Evolutionary conservation across 2,113 vertebrate genomes (phyloP).

Genomic region (Chrysemys picta): DNA sequence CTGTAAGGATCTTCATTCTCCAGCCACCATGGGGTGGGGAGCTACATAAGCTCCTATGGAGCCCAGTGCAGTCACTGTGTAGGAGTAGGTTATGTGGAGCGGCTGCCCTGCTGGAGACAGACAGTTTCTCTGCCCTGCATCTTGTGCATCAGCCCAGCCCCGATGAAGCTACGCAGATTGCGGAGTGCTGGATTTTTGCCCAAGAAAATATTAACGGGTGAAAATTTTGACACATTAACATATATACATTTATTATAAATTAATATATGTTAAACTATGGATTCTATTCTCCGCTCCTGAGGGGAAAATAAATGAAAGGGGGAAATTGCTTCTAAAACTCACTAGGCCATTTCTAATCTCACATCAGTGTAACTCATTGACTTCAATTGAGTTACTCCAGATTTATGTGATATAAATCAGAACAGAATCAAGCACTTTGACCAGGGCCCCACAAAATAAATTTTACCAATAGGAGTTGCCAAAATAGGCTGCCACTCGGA

Average conservation of each 20-base stretch:
- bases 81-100: background rate
- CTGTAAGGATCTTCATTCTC: background rate
- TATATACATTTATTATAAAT: background rate
- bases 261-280: background rate
- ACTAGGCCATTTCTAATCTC: background rate
- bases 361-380: background rate
- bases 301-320: background rate
- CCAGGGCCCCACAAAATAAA: background rate
- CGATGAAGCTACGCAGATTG: background rate
- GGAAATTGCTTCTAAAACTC: background rate
- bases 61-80: background rate
- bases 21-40: background rate
- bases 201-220: background rate
- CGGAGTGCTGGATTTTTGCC: background rate
- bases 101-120: background rate
- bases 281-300: background rate
- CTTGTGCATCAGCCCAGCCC: background rate
- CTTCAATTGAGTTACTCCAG: background rate
- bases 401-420: background rate
- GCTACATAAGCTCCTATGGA: background rate
- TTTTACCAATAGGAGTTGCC: background rate
- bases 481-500: background rate
- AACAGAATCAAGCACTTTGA: background rate
- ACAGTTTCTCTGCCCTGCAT: background rate
- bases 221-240: background rate